A percentile compares a stretch with the other conserved stretches of the same genome.
These are phyloP conservation scores for Euphydryas editha DNA, from an alignment of 2,888 invertebrate species.

Conservation along the genomic window DNA sequence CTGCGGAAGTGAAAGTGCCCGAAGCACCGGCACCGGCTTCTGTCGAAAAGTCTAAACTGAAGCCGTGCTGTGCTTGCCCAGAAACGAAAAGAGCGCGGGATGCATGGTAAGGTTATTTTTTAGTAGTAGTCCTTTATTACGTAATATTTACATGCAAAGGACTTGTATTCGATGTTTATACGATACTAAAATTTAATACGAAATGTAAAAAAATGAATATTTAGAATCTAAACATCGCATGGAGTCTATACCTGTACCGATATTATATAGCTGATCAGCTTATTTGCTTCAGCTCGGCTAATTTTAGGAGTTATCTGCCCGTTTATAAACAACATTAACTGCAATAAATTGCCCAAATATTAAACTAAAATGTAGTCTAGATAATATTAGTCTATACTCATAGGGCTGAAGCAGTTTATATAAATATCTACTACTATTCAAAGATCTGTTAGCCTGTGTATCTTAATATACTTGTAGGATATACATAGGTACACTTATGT, in stretches of 20 bases:
- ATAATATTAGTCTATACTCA: no score
- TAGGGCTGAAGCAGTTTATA: no score
- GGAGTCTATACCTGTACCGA: neutral
- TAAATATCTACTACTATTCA: no score
- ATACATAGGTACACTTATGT: no score
- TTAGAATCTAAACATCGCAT: neutral
- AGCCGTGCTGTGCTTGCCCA: slow-evolving; percentile 98
- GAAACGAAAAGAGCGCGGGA: slow-evolving; percentile 96
- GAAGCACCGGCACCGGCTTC: slow-evolving; percentile 61
- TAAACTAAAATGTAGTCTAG: no score
- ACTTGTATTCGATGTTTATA: neutral
- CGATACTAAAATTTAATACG: neutral
- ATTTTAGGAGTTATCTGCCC: no score
- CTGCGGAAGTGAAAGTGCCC: slow-evolving; percentile 64
- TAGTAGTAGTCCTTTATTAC: slow-evolving; percentile 4
- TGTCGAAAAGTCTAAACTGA: slow-evolving; percentile 89
- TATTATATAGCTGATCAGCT: no score
- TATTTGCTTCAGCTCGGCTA: no score
- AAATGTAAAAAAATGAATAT: neutral
- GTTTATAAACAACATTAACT: no score
- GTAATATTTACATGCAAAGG: neutral
- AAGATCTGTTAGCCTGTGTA: no score
- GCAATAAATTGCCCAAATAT: no score
- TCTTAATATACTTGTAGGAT: no score
- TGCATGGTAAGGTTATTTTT: slow-evolving; percentile 89